Evolutionary conservation across 2,797 vertebrate species (phyloP).

Genomic region (Odontamblyopus rebecca): DNA sequence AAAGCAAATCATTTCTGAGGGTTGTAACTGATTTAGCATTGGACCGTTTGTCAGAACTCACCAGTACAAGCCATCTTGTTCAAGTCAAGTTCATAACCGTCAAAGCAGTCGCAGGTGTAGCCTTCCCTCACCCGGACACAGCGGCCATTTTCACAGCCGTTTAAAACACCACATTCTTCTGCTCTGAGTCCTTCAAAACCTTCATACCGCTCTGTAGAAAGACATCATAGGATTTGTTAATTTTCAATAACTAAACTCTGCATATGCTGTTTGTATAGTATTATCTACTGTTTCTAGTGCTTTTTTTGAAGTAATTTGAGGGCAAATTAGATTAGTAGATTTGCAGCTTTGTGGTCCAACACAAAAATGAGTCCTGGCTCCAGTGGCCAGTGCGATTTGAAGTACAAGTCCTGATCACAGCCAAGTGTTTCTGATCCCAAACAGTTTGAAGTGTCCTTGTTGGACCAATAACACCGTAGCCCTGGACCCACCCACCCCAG

Average conservation of each 20-base stretch:
- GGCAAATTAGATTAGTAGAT: too few species aligned
- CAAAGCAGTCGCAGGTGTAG: constrained; percentile 84
- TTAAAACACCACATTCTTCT: constrained; percentile 80
- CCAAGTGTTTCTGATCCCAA: too few species aligned
- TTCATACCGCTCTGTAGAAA: constrained; percentile 59
- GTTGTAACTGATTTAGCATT: constrained; percentile 22
- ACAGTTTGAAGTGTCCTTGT: too few species aligned
- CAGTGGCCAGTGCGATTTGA: neutral
- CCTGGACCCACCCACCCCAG: too few species aligned
- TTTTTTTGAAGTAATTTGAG: too few species aligned
- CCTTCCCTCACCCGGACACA: constrained; percentile 81
- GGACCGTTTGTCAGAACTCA: constrained; percentile 38
- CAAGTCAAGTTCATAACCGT: constrained; percentile 75
- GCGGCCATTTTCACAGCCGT: constrained; percentile 82
- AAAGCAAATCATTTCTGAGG: constrained; percentile 28
- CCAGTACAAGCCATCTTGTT: constrained; percentile 73
- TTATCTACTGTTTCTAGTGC: too few species aligned
- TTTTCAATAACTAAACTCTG: too few species aligned
- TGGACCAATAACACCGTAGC: too few species aligned
- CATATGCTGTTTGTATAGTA: too few species aligned
- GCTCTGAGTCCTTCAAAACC: constrained; percentile 80
- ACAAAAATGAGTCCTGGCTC: neutral
- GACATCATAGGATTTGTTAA: neutral
- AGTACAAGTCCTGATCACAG: too few species aligned
- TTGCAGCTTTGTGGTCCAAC: neutral